phyloP scores from a whole-genome alignment of 2,797 vertebrate species.

The Mallotus villosus region DNA sequence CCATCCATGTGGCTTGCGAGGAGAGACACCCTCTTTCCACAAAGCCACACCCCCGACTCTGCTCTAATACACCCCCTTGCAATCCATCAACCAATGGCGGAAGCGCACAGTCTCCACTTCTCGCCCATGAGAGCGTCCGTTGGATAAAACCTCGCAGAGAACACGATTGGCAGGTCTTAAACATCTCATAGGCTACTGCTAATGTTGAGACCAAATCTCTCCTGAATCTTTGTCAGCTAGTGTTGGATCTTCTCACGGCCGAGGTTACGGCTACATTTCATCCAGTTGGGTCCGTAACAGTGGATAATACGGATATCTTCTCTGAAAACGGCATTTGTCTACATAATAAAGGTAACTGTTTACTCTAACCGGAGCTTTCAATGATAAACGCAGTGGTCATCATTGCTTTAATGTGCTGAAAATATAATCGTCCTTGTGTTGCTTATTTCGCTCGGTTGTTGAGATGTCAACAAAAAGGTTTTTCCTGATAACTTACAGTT shows the following conservation, averaged over 20 bases:
- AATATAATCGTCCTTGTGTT: background rate
- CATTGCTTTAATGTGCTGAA: background rate
- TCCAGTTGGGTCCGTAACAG: slow-evolving; percentile 28
- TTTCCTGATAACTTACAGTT: background rate
- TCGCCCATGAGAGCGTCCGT: slow-evolving; percentile 50
- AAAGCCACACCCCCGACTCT: slow-evolving; percentile 48
- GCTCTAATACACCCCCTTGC: slow-evolving; percentile 32
- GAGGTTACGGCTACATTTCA: slow-evolving; percentile 10
- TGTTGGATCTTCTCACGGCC: slow-evolving; percentile 2
- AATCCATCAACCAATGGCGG: slow-evolving; percentile 65
- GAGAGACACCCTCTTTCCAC: slow-evolving; percentile 28
- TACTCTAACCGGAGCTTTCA: slow-evolving; percentile 8
- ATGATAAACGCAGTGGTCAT: slow-evolving; percentile 6
- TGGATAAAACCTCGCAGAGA: slow-evolving; percentile 69
- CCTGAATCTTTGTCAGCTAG: background rate
- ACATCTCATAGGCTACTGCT: slow-evolving; percentile 25
- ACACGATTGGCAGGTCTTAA: slow-evolving; percentile 47
- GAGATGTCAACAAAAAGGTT: slow-evolving; percentile 1
- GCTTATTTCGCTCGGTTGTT: slow-evolving; percentile 1
- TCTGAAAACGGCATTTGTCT: slow-evolving; percentile 26
- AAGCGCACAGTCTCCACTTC: slow-evolving; percentile 40
- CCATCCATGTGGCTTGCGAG: slow-evolving; percentile 36
- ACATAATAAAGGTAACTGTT: slow-evolving; percentile 58
- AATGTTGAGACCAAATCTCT: slow-evolving; percentile 12
- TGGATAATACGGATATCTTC: slow-evolving; percentile 65